phyloP scores from a whole-genome alignment of 2,888 invertebrate genomes.

The Dioctria linearis region DNA sequence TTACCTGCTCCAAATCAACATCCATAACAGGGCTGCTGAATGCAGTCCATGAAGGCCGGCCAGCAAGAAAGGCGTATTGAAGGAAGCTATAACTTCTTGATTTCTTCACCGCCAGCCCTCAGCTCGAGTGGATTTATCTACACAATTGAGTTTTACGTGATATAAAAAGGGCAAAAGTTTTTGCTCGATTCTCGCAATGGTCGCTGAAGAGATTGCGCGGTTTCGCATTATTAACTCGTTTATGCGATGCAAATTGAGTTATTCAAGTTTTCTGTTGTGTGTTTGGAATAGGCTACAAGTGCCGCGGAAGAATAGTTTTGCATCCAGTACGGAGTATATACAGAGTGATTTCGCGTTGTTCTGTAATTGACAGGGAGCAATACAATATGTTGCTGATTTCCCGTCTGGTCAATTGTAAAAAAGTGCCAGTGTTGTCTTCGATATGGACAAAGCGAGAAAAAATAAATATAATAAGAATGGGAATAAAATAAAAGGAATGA shows the following conservation, averaged over 20 bases:
- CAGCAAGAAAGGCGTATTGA: not conserved
- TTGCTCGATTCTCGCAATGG: constrained; percentile 28
- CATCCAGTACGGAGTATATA: not conserved
- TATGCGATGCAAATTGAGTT: constrained; percentile 50
- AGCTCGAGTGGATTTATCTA: constrained; percentile 43
- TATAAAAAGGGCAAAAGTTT: constrained; percentile 28
- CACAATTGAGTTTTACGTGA: constrained; percentile 44
- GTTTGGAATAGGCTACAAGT: constrained; percentile 20
- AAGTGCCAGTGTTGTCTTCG: not conserved
- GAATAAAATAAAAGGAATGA: too few species aligned
- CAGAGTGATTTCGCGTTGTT: constrained; percentile 14
- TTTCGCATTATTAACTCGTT: constrained; percentile 47
- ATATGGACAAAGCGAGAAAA: too few species aligned
- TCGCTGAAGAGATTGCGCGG: constrained; percentile 39
- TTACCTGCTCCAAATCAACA: not conserved
- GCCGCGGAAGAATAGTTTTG: not conserved
- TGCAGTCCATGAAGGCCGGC: not conserved
- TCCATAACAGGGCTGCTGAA: not conserved
- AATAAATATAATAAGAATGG: too few species aligned
- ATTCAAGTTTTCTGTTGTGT: constrained; percentile 30
- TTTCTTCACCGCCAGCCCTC: constrained; percentile 14
- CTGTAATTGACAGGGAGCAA: constrained; percentile 39
- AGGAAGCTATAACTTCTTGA: constrained; percentile 49
- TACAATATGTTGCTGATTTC: constrained; percentile 30
- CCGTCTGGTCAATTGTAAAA: constrained; percentile 7